Evolutionary conservation across 2,888 invertebrate genomes (phyloP), one percentile per base, ranked within the genome.

Genomic region (Julus scanicus): DNA sequence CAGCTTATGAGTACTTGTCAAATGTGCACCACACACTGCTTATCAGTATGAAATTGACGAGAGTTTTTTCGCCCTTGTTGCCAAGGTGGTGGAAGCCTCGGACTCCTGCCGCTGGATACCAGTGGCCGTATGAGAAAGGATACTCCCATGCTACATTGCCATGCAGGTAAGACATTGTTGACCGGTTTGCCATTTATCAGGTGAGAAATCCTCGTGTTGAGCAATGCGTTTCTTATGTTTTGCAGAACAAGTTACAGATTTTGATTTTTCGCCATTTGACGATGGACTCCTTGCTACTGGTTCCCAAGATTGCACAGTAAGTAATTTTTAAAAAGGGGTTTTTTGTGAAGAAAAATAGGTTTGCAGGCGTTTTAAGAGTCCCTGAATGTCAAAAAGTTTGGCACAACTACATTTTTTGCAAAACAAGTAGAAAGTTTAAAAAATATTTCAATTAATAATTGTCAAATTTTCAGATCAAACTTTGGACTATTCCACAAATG

Each of bases 251-350:
- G 97, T 98, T 63, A 97, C 97, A 71, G 98, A 98, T 92, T 95
- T 98, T 94, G 96, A 96, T 91, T 98, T 99, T 92, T 98, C 98
- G 49, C 98, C 98, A 9, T 98, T 98, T 92, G 97, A 98, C 92
- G 98, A 98, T 93, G 97, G 97, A 63, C 93, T 98, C 86, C 93
- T 99, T 90, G 95, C 97, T 49, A 98, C 98, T 57, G 97, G 97
- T 86, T 93, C 93, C 39, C 92, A 92, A 87, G 93, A 94, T 90
- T 92, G 92, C 40, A 92, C 92, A 86, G 93, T 93, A 90, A 92
- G 91, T 90, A 39, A 11, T 29, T 71, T 29, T 29, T 29, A 11
- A 71, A 13, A 6, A 13, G 49, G 9, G 13, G 13, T 13, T 49
- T 29, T 29, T 29, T 29, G 29, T 29, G 0, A 1, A 29, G 29